Conservation (phyloP, 2,797 vertebrate genomes). For the Xyrichtys novacula region DNA sequence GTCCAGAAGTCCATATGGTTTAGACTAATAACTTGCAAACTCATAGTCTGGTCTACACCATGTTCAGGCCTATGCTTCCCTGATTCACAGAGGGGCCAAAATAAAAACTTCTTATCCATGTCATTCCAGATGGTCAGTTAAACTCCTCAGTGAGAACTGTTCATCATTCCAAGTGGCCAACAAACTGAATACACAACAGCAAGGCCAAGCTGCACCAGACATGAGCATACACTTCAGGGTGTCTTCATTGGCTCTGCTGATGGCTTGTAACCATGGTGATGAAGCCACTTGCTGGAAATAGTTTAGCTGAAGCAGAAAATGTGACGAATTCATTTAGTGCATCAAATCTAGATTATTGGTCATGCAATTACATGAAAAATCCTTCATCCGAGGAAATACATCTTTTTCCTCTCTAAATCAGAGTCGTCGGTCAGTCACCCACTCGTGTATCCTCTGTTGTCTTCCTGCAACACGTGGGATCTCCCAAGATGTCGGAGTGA, state of each 20-base stretch:
- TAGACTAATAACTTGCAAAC: slow-evolving; percentile 44
- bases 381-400: no score
- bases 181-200: slow-evolving; percentile 31
- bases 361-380: no score
- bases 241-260: slow-evolving; percentile 9
- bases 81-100: slow-evolving; percentile 30
- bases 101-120: background rate
- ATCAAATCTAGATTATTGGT: no score
- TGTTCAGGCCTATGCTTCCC: slow-evolving; percentile 16
- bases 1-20: slow-evolving; percentile 44
- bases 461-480: no score
- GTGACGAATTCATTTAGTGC: background rate
- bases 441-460: no score
- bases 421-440: no score
- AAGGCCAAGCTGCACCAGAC: background rate
- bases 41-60: slow-evolving; percentile 6
- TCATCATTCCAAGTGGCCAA: slow-evolving; percentile 54
- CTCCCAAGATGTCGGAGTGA: no score
- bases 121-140: slow-evolving; percentile 58
- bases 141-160: slow-evolving; percentile 33
- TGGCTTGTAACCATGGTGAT: slow-evolving; percentile 21
- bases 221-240: slow-evolving; percentile 15
- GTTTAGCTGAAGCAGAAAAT: background rate
- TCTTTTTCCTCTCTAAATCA: no score
- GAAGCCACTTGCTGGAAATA: background rate